Evolutionary conservation across 1,140 invertebrate genomes (phyloP), one percentile per base, ranked within the genome.

Genomic region (Drosophila lini): DNA sequence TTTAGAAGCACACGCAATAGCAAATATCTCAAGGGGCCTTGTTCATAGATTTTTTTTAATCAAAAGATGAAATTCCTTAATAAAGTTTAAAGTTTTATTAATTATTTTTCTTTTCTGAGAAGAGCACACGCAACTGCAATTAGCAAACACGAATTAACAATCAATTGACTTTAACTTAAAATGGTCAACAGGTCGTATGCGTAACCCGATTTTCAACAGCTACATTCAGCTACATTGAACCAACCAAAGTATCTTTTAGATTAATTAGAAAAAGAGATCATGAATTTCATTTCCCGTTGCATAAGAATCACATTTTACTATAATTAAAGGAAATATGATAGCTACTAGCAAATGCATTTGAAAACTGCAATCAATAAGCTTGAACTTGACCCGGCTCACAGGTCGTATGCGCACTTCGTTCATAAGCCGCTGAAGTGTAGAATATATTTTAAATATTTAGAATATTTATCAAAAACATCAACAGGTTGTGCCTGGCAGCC

Each of bases 91-190:
- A 28, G 45, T 50, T 50, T 50, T 15, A 52, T 19, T 36, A 36
- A 5, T 53, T 36, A 11, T 52, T 13, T 19, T 15, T 48, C 19
- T n/a, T 3, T 50, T n/a, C 13, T 5, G 15, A 40, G 8, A 41
- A 32, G 28, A 22, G 8, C 6, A 36, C 57, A 61, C 42, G 63
- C 22, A 67, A 63, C 32, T 13, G 11, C n/a, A 56, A 56, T 69
- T 68, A 48, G n/a, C 13, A 31, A 8, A 4, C 22, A 16, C 34
- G n/a, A 62, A 19, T 62, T 38, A n/a, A 56, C 9, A 15, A 25
- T 69, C 1, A 69, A 70, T 55, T 55, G 11, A 38, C 10, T 36
- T 68, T 16, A 56, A 70, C 16, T 38, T 36, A 16, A 15, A 15
- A 38, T 13, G 34, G 42, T 15, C 44, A 38, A 45, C 62, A 38